phyloP scores from a whole-genome alignment of 2,113 vertebrate species.

The Callaeas wilsoni region DNA sequence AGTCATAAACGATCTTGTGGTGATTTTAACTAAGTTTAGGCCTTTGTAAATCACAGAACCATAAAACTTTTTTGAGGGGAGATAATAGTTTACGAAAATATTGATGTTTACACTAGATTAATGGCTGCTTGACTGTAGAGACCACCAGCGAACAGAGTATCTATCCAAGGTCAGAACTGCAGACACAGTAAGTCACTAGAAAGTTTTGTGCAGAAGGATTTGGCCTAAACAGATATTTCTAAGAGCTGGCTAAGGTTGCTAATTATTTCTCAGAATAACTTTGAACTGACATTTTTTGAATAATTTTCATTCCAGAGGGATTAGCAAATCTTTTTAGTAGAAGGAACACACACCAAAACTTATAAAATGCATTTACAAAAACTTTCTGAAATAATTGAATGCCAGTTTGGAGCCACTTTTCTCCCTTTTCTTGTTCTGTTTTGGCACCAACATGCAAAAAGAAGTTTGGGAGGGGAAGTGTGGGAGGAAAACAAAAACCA shows the following conservation, averaged over 20 bases:
- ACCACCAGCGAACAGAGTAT: neutral
- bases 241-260: constrained; percentile 3
- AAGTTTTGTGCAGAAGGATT: constrained; percentile 30
- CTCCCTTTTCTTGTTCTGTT: neutral
- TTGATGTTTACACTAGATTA: constrained; percentile 67
- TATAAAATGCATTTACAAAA: neutral
- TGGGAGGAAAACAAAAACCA: neutral
- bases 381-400: neutral
- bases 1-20: constrained; percentile 65
- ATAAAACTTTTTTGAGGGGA: constrained; percentile 38
- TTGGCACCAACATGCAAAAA: neutral
- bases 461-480: neutral
- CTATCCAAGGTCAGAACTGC: constrained; percentile 40
- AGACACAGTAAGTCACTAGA: constrained; percentile 12
- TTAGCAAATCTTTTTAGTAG: constrained; percentile 15
- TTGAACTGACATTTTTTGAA: neutral
- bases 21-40: constrained; percentile 71
- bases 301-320: constrained; percentile 4
- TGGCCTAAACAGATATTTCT: constrained; percentile 21
- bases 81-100: constrained; percentile 71
- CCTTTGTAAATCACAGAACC: constrained; percentile 68
- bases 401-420: neutral
- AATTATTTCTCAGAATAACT: constrained; percentile 18
- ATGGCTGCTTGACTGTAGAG: constrained; percentile 62
- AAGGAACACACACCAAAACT: neutral